Evolutionary conservation across 2,797 vertebrate genomes (phyloP).

Genomic region (Parauchenoglanis ngamensis): DNA sequence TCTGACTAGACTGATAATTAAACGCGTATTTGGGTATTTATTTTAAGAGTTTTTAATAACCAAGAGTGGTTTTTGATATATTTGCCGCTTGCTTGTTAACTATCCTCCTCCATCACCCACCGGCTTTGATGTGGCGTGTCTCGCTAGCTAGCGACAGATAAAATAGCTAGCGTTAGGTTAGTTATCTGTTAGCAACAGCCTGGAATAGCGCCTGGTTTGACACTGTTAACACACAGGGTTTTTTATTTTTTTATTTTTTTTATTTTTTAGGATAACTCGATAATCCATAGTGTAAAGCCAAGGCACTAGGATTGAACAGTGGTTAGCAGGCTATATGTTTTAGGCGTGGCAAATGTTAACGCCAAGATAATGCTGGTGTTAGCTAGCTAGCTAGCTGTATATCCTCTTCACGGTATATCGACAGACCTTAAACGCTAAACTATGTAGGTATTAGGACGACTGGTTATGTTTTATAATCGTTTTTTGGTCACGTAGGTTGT

Average conservation of each 20-base stretch:
- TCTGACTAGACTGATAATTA: not conserved
- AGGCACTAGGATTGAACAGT: constrained; percentile 11
- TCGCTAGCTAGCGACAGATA: constrained; percentile 36
- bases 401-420: not conserved
- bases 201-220: not conserved
- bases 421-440: not conserved
- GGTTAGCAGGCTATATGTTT: constrained; percentile 16
- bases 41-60: not conserved
- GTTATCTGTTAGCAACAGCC: constrained; percentile 1
- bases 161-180: not conserved
- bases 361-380: constrained; percentile 62
- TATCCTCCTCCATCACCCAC: constrained; percentile 20
- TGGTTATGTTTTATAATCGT: not conserved
- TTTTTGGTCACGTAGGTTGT: too few relatives aligned
- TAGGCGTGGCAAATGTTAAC: constrained; percentile 75
- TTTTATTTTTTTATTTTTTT: constrained; percentile 10
- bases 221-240: constrained; percentile 18
- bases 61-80: too few relatives aligned
- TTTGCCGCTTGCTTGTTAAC: not conserved
- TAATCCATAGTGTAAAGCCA: constrained; percentile 1
- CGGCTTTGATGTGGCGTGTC: constrained; percentile 59
- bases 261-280: constrained; percentile 61
- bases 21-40: not conserved
- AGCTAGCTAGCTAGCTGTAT: not conserved
- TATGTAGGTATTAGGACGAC: not conserved